Conservation (phyloP, 2,113 vertebrate genomes). For the Phrynosoma platyrhinos region DNA sequence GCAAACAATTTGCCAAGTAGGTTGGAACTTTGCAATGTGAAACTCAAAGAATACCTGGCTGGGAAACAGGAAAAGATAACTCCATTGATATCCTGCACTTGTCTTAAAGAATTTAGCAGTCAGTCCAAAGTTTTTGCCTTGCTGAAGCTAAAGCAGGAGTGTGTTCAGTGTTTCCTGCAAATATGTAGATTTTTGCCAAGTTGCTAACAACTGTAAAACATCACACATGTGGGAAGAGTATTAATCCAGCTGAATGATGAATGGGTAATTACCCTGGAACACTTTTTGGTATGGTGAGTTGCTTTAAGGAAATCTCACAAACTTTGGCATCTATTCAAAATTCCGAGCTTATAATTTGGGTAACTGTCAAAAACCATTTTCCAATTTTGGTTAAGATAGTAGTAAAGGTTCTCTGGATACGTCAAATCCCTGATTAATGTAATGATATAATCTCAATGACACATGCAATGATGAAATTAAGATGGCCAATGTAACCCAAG, state of each 20-base stretch:
- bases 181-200: neutral
- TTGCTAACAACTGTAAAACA: conserved; percentile 11
- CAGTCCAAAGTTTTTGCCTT: neutral
- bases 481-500: neutral
- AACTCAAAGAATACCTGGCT: neutral
- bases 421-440: neutral
- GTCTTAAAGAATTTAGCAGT: neutral
- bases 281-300: neutral
- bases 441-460: neutral
- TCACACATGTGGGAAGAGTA: neutral
- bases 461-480: neutral
- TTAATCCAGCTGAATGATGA: conserved; percentile 8
- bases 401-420: neutral
- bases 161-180: conserved; percentile 6
- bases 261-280: neutral
- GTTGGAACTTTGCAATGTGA: neutral
- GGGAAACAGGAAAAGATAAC: neutral
- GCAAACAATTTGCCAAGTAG: neutral
- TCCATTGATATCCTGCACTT: conserved; percentile 2
- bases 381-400: conserved; percentile 8
- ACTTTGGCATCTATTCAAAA: conserved; percentile 3
- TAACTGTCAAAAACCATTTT: neutral
- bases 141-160: neutral
- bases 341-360: neutral
- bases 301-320: too few relatives aligned